Evolutionary conservation across 2,888 invertebrate species (phyloP).

Genomic region (Euzetes globulus): DNA sequence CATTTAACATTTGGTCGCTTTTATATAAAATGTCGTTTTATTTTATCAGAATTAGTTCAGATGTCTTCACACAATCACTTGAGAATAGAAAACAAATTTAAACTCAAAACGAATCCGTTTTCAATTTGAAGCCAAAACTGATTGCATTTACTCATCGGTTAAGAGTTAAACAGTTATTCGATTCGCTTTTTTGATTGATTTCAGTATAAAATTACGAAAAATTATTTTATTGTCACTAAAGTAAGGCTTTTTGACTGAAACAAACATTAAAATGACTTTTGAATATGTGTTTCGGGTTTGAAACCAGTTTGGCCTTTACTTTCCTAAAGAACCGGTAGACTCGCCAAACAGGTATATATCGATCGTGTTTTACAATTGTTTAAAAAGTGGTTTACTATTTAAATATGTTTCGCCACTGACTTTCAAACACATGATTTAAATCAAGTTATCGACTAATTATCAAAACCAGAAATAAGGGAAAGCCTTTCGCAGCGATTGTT

Average conservation of each 20-base stretch:
- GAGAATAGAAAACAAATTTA: no score
- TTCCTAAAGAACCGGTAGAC: background rate
- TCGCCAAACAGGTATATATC: constrained; percentile 26
- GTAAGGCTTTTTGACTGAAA: constrained; percentile 10
- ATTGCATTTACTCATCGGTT: no score
- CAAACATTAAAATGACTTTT: background rate
- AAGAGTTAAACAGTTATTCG: no score
- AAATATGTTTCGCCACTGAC: background rate
- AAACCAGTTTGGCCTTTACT: constrained; percentile 12
- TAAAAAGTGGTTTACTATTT: constrained; percentile 11
- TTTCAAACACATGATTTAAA: background rate
- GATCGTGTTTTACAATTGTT: constrained; percentile 13
- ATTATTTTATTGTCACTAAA: constrained; percentile 11
- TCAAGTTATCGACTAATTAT: background rate
- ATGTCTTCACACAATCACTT: background rate
- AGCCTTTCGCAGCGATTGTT: no score
- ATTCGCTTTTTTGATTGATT: background rate
- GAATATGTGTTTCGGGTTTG: constrained; percentile 8
- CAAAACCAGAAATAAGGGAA: no score
- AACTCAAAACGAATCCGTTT: no score
- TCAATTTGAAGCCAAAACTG: no score
- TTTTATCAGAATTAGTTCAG: background rate
- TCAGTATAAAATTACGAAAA: background rate
- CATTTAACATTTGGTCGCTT: background rate
- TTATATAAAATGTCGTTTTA: no score